phyloP scores from a whole-genome alignment of 2,888 invertebrate species.

The Parochlus steinenii region DNA sequence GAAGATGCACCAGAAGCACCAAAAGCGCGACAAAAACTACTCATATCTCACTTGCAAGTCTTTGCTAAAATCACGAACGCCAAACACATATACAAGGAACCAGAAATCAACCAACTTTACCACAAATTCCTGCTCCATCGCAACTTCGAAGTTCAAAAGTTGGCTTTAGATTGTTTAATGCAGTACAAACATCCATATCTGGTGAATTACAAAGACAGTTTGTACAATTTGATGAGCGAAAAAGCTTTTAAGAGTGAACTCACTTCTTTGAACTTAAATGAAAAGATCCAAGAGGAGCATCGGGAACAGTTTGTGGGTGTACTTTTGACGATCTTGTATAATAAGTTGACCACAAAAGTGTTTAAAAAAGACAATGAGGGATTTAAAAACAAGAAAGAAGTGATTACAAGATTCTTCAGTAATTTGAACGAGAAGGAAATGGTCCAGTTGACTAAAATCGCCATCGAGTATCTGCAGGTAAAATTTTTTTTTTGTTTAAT shows the following conservation, averaged over 20 bases:
- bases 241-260: too few species aligned
- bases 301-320: conserved; percentile 58
- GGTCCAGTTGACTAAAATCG: conserved; percentile 22
- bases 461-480: too few species aligned
- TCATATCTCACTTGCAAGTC: conserved; percentile 54
- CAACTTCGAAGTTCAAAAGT: conserved; percentile 64
- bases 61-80: conserved; percentile 70
- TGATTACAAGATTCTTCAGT: conserved; percentile 7
- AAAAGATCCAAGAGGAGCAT: conserved; percentile 52
- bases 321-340: conserved; percentile 64
- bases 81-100: too few species aligned
- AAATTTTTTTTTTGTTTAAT: too few species aligned
- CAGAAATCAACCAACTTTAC: conserved; percentile 56
- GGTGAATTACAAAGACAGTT: conserved; percentile 59
- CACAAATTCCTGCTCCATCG: conserved; percentile 65
- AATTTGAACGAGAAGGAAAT: conserved; percentile 18
- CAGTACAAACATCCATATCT: conserved; percentile 71
- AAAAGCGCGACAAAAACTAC: conserved; percentile 18
- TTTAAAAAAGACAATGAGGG: conserved; percentile 35
- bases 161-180: conserved; percentile 70
- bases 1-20: conserved; percentile 23
- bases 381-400: conserved; percentile 10
- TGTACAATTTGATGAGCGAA: conserved; percentile 69
- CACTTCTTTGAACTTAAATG: conserved; percentile 22
- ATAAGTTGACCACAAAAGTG: conserved; percentile 70